Conservation (phyloP, 2,113 vertebrate species). For the Neodontobutis hainanensis region DNA sequence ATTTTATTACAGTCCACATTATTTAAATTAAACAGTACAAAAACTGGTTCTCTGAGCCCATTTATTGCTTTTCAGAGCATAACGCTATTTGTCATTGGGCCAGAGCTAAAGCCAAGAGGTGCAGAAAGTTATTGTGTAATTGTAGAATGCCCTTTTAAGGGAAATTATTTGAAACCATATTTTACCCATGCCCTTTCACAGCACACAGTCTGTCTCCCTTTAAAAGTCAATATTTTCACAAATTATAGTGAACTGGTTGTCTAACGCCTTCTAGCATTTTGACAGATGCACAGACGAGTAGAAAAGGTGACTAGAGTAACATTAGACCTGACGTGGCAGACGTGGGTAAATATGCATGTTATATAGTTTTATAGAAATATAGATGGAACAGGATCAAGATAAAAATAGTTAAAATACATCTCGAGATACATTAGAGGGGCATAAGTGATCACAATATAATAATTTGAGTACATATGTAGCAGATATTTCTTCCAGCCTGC, state of each 20-base stretch:
- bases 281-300: conserved; percentile 27
- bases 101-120: conserved; percentile 49
- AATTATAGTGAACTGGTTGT: conserved; percentile 45
- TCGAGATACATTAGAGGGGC: neutral
- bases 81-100: conserved; percentile 41
- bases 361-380: neutral
- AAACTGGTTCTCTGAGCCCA: conserved; percentile 30
- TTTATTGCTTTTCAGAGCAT: conserved; percentile 55
- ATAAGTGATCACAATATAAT: neutral
- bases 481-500: neutral
- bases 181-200: conserved; percentile 40
- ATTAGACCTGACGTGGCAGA: neutral
- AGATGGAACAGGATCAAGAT: neutral
- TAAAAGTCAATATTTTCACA: conserved; percentile 37
- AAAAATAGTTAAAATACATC: neutral
- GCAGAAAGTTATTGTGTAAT: conserved; percentile 53
- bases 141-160: conserved; percentile 42
- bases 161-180: conserved; percentile 29
- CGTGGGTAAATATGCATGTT: conserved; percentile 13
- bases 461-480: too few species aligned
- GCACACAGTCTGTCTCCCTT: conserved; percentile 38
- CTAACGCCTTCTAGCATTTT: conserved; percentile 24
- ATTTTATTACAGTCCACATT: conserved; percentile 8
- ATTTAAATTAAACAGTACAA: conserved; percentile 31
- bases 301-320: conserved; percentile 4